phyloP scores from a whole-genome alignment of 1,140 invertebrate species.

The Belonocnema kinseyi region DNA sequence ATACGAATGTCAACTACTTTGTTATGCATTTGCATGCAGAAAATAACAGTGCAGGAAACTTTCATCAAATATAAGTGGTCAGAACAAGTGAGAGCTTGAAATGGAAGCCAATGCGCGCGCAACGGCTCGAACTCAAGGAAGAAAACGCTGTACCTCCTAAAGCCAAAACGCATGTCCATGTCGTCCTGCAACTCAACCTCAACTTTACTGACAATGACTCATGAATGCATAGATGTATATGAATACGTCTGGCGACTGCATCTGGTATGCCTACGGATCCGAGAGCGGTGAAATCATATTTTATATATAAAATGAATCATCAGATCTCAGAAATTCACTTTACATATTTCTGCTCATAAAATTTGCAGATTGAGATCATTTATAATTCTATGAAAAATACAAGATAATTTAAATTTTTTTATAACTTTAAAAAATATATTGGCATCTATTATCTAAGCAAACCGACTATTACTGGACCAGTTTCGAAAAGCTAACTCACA shows the following conservation, averaged over 20 bases:
- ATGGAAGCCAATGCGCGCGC: constrained; percentile 41
- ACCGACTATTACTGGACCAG: too few relatives aligned
- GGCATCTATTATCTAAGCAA: too few relatives aligned
- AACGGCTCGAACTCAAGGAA: constrained; percentile 51
- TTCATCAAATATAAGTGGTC: constrained; percentile 8
- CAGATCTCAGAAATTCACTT: background rate
- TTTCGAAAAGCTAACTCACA: too few relatives aligned
- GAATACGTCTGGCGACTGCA: constrained; percentile 11
- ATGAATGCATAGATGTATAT: constrained; percentile 28
- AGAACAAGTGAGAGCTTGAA: constrained; percentile 28
- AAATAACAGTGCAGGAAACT: constrained; percentile 4
- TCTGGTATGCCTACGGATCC: constrained; percentile 18
- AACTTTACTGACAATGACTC: constrained; percentile 30
- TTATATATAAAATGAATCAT: constrained; percentile 1
- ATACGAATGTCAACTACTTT: too few relatives aligned
- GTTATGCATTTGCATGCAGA: background rate
- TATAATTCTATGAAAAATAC: too few relatives aligned
- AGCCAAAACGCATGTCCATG: constrained; percentile 42
- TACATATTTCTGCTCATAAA: background rate
- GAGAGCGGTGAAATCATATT: background rate
- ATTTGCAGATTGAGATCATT: background rate
- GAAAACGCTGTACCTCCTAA: constrained; percentile 42
- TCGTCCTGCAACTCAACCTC: constrained; percentile 45
- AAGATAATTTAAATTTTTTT: too few relatives aligned
- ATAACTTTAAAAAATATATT: too few relatives aligned